A percentile compares a stretch with the other conserved stretches of the same genome.
Conservation (phyloP, 2,113 vertebrate species). For the Dissostichus mawsoni region DNA sequence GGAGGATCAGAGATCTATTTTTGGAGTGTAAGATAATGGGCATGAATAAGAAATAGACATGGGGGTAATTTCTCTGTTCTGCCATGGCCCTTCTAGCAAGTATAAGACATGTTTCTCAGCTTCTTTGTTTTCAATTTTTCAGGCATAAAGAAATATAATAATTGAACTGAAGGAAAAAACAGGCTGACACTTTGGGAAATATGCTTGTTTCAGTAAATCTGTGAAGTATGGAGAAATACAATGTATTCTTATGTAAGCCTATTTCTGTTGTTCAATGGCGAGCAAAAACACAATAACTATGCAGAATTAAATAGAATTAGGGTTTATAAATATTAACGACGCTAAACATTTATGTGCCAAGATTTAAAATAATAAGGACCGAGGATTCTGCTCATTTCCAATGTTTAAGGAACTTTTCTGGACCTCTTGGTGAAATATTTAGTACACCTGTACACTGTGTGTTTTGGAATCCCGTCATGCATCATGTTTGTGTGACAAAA, state of each 20-base stretch:
- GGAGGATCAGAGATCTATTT: conserved; percentile 66
- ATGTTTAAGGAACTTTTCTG: background rate
- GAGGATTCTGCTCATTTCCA: background rate
- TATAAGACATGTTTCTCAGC: background rate
- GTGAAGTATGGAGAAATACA: no score
- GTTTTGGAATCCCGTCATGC: conserved; percentile 10
- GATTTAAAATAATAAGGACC: background rate
- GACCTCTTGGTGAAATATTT: conserved; percentile 19
- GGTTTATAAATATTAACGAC: background rate
- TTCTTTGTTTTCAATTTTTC: background rate
- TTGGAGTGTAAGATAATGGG: conserved; percentile 66
- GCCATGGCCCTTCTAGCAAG: background rate
- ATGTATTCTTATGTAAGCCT: background rate
- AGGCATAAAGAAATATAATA: conserved; percentile 7
- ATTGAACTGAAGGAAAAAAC: background rate
- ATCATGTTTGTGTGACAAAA: conserved; percentile 27
- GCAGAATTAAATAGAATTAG: background rate
- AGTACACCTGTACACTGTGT: background rate
- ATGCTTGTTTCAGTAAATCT: conserved; percentile 4
- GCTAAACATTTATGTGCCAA: background rate
- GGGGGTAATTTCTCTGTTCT: conserved; percentile 50
- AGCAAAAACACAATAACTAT: background rate
- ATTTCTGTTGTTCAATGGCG: background rate
- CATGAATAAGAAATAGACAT: conserved; percentile 66
- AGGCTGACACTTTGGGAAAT: conserved; percentile 5